Evolutionary conservation across 2,797 vertebrate species (phyloP).

Genomic region (Ciconia nigra): DNA sequence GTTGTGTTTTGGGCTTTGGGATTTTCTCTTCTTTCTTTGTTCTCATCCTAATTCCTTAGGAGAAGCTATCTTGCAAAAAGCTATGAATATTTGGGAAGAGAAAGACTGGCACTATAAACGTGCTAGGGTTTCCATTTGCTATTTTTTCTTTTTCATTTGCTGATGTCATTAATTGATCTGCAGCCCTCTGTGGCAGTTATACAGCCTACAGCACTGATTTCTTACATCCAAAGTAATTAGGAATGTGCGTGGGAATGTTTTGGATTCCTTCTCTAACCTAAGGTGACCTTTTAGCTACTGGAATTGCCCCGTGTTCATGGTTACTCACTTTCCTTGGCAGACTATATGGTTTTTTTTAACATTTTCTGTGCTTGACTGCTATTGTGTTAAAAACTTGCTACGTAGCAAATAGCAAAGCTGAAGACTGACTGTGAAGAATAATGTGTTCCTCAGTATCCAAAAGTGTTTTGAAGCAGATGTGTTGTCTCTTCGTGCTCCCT

Average conservation of each 20-base stretch:
- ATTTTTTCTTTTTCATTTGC: neutral
- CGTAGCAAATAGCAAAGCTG: neutral
- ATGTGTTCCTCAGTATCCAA: neutral
- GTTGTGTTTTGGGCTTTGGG: neutral
- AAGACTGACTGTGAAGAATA: neutral
- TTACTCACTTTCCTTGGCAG: neutral
- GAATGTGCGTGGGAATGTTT: neutral
- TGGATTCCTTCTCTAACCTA: neutral
- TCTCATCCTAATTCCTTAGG: neutral
- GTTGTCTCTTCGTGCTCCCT: neutral
- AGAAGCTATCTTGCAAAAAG: neutral
- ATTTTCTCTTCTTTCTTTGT: neutral
- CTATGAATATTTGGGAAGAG: neutral
- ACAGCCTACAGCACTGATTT: neutral
- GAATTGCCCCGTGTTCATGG: neutral
- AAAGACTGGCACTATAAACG: neutral
- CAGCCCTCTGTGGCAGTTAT: neutral
- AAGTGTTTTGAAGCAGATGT: neutral
- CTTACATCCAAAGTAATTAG: neutral
- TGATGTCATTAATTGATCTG: neutral
- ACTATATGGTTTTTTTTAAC: fast-evolving
- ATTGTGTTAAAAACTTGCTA: neutral
- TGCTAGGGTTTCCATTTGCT: neutral
- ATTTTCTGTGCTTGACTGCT: neutral
- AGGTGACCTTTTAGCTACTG: neutral